Evolutionary conservation across 1,140 invertebrate genomes (phyloP).

Genomic region (Drosophila melanogaster): Release_6_plus_ISO1_MT NT_037436.4:11956001-11956500

Average conservation of each 20-base stretch:
- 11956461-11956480: constrained; percentile 25
- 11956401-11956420: background rate
- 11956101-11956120: constrained; percentile 47
- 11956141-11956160: constrained; percentile 4
- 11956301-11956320: constrained; percentile 34
- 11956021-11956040: constrained; percentile 54
- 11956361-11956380: constrained; percentile 57
- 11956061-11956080: constrained; percentile 59
- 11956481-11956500: constrained; percentile 45
- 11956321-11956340: constrained; percentile 66
- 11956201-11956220: constrained; percentile 38
- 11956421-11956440: constrained; percentile 7
- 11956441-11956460: constrained; percentile 22
- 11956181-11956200: background rate
- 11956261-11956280: constrained; percentile 66
- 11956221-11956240: constrained; percentile 28
- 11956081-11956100: constrained; percentile 42
- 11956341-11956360: constrained; percentile 60
- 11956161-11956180: constrained; percentile 2
- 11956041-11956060: constrained; percentile 56
- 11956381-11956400: constrained; percentile 16
- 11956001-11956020: constrained; percentile 57
- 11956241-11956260: constrained; percentile 62
- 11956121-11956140: constrained; percentile 20
- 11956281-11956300: constrained; percentile 34